Evolutionary conservation across 2,888 invertebrate species (phyloP).

Genomic region (Tenthredo livida): DNA sequence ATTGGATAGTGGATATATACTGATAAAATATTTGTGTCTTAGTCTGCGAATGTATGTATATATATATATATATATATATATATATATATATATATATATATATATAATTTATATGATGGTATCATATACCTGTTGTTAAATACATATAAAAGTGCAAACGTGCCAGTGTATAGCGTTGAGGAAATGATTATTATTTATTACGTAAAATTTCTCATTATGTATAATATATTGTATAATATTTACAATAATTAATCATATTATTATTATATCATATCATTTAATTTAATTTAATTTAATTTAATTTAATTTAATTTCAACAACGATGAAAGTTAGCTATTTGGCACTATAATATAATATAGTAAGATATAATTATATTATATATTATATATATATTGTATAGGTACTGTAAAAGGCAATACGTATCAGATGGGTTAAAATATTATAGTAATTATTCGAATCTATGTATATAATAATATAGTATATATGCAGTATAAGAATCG

Average conservation of each 20-base stretch:
- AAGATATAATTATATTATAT: not conserved
- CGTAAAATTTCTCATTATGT: not conserved
- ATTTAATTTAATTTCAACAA: slow-evolving; percentile 32
- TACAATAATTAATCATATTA: slow-evolving; percentile 38
- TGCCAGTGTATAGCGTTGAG: slow-evolving; percentile 49
- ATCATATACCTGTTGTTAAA: slow-evolving; percentile 30
- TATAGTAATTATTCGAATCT: not conserved
- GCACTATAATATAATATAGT: slow-evolving; percentile 37
- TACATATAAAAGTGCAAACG: slow-evolving; percentile 62
- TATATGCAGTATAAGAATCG: not conserved
- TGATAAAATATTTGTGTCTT: slow-evolving; percentile 44
- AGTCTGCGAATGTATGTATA: not conserved
- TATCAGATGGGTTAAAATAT: not conserved
- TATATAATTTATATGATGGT: too few relatives aligned
- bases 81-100: too few relatives aligned
- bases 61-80: too few relatives aligned
- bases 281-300: too few relatives aligned
- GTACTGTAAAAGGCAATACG: slow-evolving; percentile 29
- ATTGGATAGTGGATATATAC: slow-evolving; percentile 7
- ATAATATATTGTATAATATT: slow-evolving; percentile 27
- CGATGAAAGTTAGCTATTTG: slow-evolving; percentile 18
- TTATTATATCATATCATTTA: too few relatives aligned
- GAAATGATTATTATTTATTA: not conserved
- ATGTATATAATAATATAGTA: not conserved
- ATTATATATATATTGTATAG: not conserved